Conservation (phyloP, 2,888 invertebrate species). For the Smittia sp. region DNA sequence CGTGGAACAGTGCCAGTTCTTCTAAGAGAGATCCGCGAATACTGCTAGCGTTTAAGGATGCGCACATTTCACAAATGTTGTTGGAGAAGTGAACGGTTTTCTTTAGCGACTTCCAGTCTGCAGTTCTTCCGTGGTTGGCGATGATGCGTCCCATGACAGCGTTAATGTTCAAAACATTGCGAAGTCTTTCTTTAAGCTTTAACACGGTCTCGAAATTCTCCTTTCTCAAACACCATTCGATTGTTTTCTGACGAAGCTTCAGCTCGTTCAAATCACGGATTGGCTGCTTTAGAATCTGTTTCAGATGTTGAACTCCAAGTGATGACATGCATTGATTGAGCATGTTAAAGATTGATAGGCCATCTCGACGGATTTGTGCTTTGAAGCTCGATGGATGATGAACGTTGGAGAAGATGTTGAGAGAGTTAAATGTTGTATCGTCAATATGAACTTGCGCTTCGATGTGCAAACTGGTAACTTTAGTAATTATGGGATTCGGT, state of each 20-base stretch:
- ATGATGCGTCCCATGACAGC: conserved; percentile 42
- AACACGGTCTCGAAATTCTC: conserved; percentile 33
- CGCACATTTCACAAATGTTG: conserved; percentile 42
- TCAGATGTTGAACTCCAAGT: conserved; percentile 43
- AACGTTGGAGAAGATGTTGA: conserved; percentile 65
- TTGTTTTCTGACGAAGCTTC: conserved; percentile 42
- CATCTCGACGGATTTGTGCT: conserved; percentile 56
- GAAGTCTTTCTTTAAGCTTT: conserved; percentile 41
- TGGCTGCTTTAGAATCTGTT: conserved; percentile 43
- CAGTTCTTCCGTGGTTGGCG: conserved; percentile 41
- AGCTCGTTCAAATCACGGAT: conserved; percentile 42
- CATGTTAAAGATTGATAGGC: conserved; percentile 49
- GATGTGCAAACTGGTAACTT: conserved; percentile 50
- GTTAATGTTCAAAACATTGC: conserved; percentile 42
- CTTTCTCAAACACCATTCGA: conserved; percentile 43
- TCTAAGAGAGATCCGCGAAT: conserved; percentile 32
- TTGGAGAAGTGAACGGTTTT: conserved; percentile 42
- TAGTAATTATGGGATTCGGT: conserved; percentile 42
- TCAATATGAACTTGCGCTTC: conserved; percentile 61
- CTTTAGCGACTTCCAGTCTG: conserved; percentile 43
- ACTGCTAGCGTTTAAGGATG: not conserved
- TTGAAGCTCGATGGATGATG: conserved; percentile 66
- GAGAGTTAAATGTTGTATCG: conserved; percentile 59
- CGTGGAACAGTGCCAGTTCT: conserved; percentile 34
- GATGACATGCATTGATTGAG: conserved; percentile 44